Conservation (phyloP, 1,140 invertebrate genomes). For the Drosophila watanabei region DNA sequence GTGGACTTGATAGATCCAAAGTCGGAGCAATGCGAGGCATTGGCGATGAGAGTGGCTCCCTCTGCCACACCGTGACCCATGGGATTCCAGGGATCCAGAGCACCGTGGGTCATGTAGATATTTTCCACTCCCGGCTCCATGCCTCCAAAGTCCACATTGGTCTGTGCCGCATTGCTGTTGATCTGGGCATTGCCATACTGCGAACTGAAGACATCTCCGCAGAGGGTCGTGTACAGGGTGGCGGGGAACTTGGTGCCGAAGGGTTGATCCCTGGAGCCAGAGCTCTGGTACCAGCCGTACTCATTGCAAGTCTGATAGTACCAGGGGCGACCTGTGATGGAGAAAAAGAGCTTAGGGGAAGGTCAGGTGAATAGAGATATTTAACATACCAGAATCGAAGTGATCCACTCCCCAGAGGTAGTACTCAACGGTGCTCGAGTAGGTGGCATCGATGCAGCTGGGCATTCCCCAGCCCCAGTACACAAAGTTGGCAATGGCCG, state of each 20-base stretch:
- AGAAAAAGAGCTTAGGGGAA: neutral
- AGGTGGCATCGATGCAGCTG: constrained; percentile 65
- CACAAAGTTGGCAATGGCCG: constrained; percentile 70
- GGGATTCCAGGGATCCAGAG: constrained; percentile 89
- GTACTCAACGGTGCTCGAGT: constrained; percentile 58
- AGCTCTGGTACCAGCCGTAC: constrained; percentile 93
- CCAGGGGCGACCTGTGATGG: constrained; percentile 88
- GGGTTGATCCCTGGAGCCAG: constrained; percentile 88
- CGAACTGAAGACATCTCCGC: constrained; percentile 88
- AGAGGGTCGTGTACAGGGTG: constrained; percentile 89
- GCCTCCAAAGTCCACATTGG: constrained; percentile 89
- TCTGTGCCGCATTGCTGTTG: constrained; percentile 86
- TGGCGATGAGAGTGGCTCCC: constrained; percentile 86
- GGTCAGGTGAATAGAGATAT: neutral
- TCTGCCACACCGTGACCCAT: constrained; percentile 87
- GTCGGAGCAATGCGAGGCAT: constrained; percentile 90
- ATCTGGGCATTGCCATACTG: constrained; percentile 87
- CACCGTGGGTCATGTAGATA: constrained; percentile 88
- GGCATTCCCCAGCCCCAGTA: constrained; percentile 49
- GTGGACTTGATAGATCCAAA: constrained; percentile 87
- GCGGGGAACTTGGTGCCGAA: constrained; percentile 88
- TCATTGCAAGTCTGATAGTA: constrained; percentile 94
- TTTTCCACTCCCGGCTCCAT: constrained; percentile 87
- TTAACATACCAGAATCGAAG: constrained; percentile 56
- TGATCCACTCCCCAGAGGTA: constrained; percentile 51